These are phyloP conservation scores for Sinella curviseta DNA, from an alignment of 1,140 invertebrate species.

Conservation along the genomic window DNA sequence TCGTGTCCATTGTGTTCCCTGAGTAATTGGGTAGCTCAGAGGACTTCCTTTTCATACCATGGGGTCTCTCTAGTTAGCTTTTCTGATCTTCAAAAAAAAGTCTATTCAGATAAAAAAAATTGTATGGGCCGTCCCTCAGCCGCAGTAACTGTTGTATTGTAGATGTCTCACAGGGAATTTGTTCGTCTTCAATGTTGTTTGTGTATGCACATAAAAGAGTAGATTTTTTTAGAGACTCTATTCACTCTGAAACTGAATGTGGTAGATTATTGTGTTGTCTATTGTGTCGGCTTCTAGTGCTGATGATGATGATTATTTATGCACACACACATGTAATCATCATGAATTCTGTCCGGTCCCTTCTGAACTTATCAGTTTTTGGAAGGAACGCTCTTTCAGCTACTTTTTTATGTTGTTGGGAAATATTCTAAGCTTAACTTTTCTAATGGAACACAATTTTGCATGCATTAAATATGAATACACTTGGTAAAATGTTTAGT, in stretches of 20 bases:
- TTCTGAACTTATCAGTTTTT: too few species aligned
- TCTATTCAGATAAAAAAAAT: conserved; percentile 12
- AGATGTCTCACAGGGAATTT: not conserved
- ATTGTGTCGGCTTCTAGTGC: not conserved
- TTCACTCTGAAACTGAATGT: not conserved
- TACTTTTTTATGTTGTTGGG: too few species aligned
- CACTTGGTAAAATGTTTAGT: too few species aligned
- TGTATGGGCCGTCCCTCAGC: not conserved
- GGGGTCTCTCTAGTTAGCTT: conserved; percentile 15
- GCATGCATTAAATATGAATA: too few species aligned
- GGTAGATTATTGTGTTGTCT: not conserved
- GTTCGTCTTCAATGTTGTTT: not conserved
- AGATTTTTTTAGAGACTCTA: not conserved
- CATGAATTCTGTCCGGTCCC: too few species aligned
- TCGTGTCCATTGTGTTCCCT: conserved; percentile 41
- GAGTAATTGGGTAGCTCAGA: conserved; percentile 48
- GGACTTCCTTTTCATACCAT: conserved; percentile 46
- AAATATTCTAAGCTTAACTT: too few species aligned
- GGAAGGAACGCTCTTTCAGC: too few species aligned
- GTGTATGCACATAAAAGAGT: not conserved
- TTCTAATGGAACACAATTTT: too few species aligned
- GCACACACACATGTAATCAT: not conserved
- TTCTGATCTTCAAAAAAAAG: conserved; percentile 19
- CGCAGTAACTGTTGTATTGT: conserved; percentile 3
- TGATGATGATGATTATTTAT: conserved; percentile 15